phyloP scores from a whole-genome alignment of 2,888 invertebrate genomes.

The Adineta ricciae region DNA sequence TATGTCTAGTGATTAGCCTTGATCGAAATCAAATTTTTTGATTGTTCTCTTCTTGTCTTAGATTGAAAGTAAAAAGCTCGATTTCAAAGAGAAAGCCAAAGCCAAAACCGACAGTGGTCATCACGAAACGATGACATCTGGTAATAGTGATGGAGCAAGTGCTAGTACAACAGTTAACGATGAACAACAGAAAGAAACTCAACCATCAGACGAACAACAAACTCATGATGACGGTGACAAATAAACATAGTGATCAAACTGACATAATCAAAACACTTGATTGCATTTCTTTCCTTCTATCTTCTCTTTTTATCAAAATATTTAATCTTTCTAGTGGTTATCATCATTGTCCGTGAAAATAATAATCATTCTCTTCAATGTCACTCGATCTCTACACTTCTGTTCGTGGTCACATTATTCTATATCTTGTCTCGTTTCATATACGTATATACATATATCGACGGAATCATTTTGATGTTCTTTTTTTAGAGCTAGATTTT shows the following conservation, averaged over 20 bases:
- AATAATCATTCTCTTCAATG: neutral
- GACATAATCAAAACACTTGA: neutral
- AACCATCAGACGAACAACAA: neutral
- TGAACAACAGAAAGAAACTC: neutral
- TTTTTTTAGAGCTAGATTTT: neutral
- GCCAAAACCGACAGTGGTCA: constrained; percentile 30
- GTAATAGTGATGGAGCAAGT: neutral
- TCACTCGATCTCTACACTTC: neutral
- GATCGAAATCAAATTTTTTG: neutral
- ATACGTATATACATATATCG: neutral
- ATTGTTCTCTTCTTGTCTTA: neutral
- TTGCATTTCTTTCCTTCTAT: neutral
- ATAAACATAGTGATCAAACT: neutral
- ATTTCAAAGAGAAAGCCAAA: constrained; percentile 32
- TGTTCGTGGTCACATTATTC: neutral
- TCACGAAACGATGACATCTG: neutral
- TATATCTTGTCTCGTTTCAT: neutral
- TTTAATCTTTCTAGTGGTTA: neutral
- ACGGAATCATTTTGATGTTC: neutral
- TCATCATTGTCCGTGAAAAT: neutral
- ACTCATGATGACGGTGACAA: constrained; percentile 1
- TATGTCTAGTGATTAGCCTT: neutral
- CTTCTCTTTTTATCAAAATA: neutral
- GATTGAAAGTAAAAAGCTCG: constrained; percentile 25
- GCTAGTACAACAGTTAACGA: neutral